These are phyloP conservation scores for Chlorodrepanis virens DNA, from an alignment of 2,113 vertebrate species.

Conservation along the genomic window DNA sequence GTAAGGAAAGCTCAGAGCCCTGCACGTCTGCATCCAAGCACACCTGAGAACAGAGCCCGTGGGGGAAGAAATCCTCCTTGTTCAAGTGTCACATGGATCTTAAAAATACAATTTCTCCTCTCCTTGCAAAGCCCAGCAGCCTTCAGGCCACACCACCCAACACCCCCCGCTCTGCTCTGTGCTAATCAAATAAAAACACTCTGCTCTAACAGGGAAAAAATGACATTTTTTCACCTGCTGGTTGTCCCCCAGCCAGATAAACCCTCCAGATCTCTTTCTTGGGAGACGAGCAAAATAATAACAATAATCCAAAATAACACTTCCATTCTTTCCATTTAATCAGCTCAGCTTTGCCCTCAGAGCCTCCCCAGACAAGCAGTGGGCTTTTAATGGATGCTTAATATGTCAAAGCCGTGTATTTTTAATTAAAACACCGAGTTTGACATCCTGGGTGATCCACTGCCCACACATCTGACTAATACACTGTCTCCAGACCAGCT, in stretches of 20 bases:
- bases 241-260: background rate
- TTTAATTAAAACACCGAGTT: background rate
- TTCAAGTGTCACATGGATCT: background rate
- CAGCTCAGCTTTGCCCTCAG: background rate
- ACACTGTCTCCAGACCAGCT: background rate
- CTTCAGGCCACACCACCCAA: background rate
- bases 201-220: background rate
- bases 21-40: background rate
- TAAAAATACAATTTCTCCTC: background rate
- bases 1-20: background rate
- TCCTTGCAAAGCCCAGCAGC: background rate
- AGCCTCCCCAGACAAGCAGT: background rate
- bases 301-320: background rate
- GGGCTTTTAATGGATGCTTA: background rate
- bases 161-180: background rate
- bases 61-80: background rate
- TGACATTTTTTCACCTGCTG: background rate
- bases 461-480: conserved; percentile 28
- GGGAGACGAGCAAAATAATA: background rate
- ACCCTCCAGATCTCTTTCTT: background rate
- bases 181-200: background rate
- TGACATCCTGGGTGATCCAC: background rate
- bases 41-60: background rate
- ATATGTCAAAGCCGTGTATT: background rate
- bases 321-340: background rate